Percentiles rank a stretch among this genome's conserved stretches.
Conservation (phyloP, 2,888 invertebrate genomes). For the Axea sp. region DNA sequence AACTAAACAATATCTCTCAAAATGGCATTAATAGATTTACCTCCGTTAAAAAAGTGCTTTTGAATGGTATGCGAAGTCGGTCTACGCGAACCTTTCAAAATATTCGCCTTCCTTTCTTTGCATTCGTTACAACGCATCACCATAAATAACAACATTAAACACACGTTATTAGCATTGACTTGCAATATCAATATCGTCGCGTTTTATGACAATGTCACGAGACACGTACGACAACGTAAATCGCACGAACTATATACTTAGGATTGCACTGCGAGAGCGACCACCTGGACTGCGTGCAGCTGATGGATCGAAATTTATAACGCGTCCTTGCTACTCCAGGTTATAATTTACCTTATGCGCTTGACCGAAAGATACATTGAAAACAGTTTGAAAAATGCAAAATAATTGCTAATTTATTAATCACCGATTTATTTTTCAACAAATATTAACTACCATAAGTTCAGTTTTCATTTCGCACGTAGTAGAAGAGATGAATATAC, state of each 20-base stretch:
- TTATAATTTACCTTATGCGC: constrained; percentile 42
- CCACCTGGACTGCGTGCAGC: constrained; percentile 35
- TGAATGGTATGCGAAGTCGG: too few relatives aligned
- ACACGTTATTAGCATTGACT: constrained; percentile 27
- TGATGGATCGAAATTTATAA: constrained; percentile 58
- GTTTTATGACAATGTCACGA: constrained; percentile 50
- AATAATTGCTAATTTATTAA: not conserved
- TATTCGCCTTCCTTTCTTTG: constrained; percentile 7
- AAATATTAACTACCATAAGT: too few relatives aligned
- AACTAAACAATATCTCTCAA: too few relatives aligned
- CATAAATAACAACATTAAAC: constrained; percentile 39
- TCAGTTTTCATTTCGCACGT: too few relatives aligned
- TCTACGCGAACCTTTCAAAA: too few relatives aligned
- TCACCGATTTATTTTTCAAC: not conserved
- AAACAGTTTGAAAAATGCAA: constrained; percentile 32
- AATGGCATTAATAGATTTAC: too few relatives aligned
- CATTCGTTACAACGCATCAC: constrained; percentile 33
- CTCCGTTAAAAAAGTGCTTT: too few relatives aligned
- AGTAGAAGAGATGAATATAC: too few relatives aligned
- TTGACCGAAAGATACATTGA: constrained; percentile 10
- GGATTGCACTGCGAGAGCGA: constrained; percentile 28
- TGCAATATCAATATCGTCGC: constrained; percentile 33
- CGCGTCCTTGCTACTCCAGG: constrained; percentile 39
- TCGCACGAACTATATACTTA: constrained; percentile 39
- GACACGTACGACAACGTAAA: constrained; percentile 40